Conservation (phyloP, 2,888 invertebrate genomes). For the Phalangium opilio region DNA sequence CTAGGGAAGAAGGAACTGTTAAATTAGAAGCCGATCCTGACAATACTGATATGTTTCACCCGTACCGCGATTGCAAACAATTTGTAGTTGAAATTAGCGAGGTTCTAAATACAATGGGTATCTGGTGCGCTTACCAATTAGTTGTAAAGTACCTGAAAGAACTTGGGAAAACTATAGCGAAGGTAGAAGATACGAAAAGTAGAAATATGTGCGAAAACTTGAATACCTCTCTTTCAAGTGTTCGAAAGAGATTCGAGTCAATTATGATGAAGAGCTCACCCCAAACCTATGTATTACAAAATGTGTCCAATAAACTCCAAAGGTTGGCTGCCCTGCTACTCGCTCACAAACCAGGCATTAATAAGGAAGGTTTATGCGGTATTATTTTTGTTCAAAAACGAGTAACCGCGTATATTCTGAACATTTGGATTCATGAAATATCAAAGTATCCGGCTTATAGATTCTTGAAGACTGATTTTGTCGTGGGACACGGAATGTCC, state of each 20-base stretch:
- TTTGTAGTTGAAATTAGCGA: neutral
- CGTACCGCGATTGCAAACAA: neutral
- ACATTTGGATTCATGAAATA: conserved; percentile 45
- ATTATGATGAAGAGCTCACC: neutral
- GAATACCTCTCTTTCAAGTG: neutral
- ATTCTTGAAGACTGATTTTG: conserved; percentile 44
- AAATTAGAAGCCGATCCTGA: neutral
- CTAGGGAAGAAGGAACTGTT: too few species aligned
- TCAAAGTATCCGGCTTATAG: conserved; percentile 2
- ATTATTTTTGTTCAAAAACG: conserved; percentile 80
- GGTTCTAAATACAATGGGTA: conserved; percentile 46
- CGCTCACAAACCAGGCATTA: neutral
- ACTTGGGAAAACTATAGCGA: conserved; percentile 42
- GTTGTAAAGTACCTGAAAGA: conserved; percentile 56
- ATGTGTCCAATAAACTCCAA: neutral
- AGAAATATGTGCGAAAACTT: neutral
- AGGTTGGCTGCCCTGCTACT: neutral
- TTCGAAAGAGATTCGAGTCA: neutral
- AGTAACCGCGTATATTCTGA: conserved; percentile 73
- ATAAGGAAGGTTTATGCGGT: conserved; percentile 61
- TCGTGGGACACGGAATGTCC: conserved; percentile 45
- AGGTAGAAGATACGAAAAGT: neutral
- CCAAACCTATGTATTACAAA: too few species aligned
- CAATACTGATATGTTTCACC: neutral
- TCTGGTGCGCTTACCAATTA: conserved; percentile 80